A percentile compares a stretch with the other conserved stretches of the same genome.
Conservation (phyloP, 2,113 vertebrate genomes). For the Choloepus hoffmanni region DNA sequence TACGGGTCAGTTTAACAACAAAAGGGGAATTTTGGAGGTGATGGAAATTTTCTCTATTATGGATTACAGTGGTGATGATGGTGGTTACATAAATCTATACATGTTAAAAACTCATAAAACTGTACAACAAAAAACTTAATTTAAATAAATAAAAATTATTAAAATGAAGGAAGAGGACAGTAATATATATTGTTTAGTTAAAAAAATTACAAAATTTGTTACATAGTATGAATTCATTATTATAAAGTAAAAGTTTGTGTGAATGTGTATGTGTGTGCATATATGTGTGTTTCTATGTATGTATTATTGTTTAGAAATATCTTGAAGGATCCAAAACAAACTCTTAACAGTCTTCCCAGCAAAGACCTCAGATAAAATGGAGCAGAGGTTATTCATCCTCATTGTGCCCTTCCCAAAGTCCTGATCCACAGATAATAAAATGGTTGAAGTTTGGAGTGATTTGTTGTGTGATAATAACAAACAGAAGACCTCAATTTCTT, state of each 20-base stretch:
- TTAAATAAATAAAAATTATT: slow-evolving; percentile 5
- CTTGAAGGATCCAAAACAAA: slow-evolving; percentile 20
- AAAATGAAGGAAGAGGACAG: not conserved
- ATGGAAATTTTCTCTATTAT: slow-evolving; percentile 30
- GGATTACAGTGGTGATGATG: not conserved
- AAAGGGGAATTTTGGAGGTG: not conserved
- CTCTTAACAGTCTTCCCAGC: not conserved
- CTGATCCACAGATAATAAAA: not conserved
- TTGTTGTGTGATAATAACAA: not conserved
- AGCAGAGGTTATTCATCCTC: not conserved
- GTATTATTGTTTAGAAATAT: not conserved
- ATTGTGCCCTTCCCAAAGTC: not conserved
- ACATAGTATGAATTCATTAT: slow-evolving; percentile 12
- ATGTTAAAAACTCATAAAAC: slow-evolving; percentile 9
- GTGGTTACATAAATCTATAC: not conserved
- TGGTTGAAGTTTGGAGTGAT: not conserved
- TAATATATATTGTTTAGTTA: not conserved
- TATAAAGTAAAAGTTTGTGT: not conserved
- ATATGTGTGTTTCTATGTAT: not conserved
- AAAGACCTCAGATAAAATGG: not conserved
- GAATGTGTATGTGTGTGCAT: not conserved
- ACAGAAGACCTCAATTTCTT: not conserved
- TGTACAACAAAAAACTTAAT: not conserved
- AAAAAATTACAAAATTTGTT: not conserved
- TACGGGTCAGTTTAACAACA: not conserved